Evolutionary conservation across 2,797 vertebrate genomes (phyloP).

Genomic region (Gallinago stenura): DNA sequence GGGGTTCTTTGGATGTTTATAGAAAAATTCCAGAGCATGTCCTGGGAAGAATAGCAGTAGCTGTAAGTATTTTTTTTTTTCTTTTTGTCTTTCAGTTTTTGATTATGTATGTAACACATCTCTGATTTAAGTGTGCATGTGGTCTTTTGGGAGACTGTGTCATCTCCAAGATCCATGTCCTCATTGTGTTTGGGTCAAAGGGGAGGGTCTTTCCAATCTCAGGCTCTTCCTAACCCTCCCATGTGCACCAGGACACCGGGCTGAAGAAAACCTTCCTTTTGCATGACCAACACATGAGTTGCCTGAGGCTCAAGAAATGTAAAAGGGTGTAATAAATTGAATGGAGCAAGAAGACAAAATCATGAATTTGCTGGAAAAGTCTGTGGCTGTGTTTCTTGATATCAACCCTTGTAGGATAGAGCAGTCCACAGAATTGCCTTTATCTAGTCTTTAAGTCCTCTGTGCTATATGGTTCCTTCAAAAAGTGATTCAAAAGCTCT

Average conservation of each 20-base stretch:
- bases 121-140: fast-evolving
- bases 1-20: constrained; percentile 97
- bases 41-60: constrained; percentile 93
- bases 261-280: background rate
- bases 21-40: constrained; percentile 95
- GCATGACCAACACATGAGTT: fast-evolving
- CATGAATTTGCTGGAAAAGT: background rate
- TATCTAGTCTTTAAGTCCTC: background rate
- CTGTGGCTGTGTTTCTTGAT: background rate
- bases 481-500: background rate
- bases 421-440: background rate
- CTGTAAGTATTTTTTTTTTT: constrained; percentile 86
- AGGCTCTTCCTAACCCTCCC: background rate
- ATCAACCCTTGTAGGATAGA: background rate
- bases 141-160: background rate
- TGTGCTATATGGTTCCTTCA: background rate
- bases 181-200: background rate
- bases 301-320: background rate
- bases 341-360: background rate
- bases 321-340: background rate
- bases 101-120: fast-evolving
- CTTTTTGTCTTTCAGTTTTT: background rate
- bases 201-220: background rate
- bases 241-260: background rate
- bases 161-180: background rate